These are phyloP conservation scores for Clarias macrocephalus DNA, from an alignment of 2,113 vertebrate genomes.

Conservation along the genomic window DNA sequence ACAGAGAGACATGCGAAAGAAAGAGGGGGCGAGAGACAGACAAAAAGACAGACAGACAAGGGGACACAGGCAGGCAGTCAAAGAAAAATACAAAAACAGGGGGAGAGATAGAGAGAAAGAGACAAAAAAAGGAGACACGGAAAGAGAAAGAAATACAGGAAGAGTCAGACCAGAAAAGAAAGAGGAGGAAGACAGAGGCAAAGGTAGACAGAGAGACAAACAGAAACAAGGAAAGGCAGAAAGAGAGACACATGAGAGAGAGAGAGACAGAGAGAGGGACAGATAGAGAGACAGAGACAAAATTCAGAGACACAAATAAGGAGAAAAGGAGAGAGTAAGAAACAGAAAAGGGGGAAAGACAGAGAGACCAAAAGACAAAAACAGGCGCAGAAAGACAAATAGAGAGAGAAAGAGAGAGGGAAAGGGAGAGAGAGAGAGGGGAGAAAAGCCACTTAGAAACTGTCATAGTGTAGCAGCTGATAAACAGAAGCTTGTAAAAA, in stretches of 20 bases:
- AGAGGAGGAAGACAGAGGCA: not conserved
- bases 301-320: not conserved
- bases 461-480: not conserved
- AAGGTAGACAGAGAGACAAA: not conserved
- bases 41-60: not conserved
- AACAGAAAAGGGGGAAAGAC: not conserved
- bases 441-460: slow-evolving; percentile 28
- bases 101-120: not conserved
- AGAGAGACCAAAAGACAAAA: slow-evolving; percentile 11
- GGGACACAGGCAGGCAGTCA: not conserved
- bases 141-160: not conserved
- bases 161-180: not conserved
- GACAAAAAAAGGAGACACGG: not conserved
- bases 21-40: too few species aligned
- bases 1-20: too few species aligned
- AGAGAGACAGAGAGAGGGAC: not conserved
- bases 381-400: not conserved
- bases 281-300: not conserved
- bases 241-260: not conserved
- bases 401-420: not conserved
- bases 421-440: slow-evolving; percentile 9
- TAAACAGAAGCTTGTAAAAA: not conserved
- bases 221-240: not conserved
- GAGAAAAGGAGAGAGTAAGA: not conserved
- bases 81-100: not conserved